These are phyloP conservation scores for Polypedilum pembai DNA, from an alignment of 1,140 invertebrate species.

Conservation along the genomic window DNA sequence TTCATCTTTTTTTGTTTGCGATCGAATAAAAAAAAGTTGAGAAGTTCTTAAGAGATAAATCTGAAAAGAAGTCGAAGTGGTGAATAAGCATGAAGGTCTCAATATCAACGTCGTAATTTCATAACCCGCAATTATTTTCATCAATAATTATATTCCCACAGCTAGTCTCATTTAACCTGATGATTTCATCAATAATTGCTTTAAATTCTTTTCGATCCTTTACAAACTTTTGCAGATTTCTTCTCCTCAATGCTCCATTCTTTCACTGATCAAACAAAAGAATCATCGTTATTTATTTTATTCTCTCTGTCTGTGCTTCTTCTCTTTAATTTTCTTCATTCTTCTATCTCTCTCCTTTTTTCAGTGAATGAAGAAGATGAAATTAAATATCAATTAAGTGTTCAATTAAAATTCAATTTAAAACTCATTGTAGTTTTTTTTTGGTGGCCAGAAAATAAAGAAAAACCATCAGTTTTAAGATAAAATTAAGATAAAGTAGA, in stretches of 20 bases:
- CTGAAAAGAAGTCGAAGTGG: no score
- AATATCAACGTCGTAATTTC: slow-evolving; percentile 5
- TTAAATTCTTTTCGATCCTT: slow-evolving; percentile 8
- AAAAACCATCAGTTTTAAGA: neutral
- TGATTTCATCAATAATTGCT: slow-evolving; percentile 18
- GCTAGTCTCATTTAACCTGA: neutral
- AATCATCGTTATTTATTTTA: slow-evolving; percentile 5
- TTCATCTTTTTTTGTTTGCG: no score
- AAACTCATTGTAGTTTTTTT: slow-evolving; percentile 26
- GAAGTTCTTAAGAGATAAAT: no score
- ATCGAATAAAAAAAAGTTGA: no score
- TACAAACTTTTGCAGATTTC: slow-evolving; percentile 11
- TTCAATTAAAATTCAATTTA: slow-evolving; percentile 29
- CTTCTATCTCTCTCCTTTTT: neutral
- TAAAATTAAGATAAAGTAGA: slow-evolving; percentile 27
- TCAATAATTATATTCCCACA: neutral
- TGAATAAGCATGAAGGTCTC: no score
- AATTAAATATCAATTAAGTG: slow-evolving; percentile 27
- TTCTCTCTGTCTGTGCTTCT: neutral
- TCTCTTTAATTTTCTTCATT: neutral
- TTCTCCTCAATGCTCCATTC: neutral
- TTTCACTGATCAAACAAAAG: neutral
- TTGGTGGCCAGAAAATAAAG: neutral
- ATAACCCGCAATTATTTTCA: slow-evolving; percentile 12
- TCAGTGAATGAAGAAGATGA: neutral